Percentiles rank a stretch among this genome's conserved stretches.
These are phyloP conservation scores for Synanceia verrucosa DNA, from an alignment of 2,797 vertebrate species.

Conservation along the genomic window DNA sequence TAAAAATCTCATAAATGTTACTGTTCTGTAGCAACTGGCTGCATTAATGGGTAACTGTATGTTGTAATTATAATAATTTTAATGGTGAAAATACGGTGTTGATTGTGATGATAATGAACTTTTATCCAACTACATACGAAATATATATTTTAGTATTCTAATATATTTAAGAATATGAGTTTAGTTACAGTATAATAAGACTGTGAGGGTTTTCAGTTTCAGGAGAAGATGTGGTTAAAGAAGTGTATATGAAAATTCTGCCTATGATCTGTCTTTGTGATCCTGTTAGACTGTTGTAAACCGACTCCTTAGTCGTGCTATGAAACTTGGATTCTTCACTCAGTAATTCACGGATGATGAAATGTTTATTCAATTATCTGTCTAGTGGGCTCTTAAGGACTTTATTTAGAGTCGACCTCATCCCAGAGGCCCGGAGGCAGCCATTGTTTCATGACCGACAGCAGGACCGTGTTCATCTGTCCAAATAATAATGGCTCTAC, in stretches of 20 bases:
- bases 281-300: constrained; percentile 5
- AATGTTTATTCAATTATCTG: constrained; percentile 54
- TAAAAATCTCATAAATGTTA: background rate
- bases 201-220: background rate
- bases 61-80: no score
- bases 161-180: background rate
- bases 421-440: constrained; percentile 34
- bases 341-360: constrained; percentile 20
- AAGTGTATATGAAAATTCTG: background rate
- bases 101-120: no score
- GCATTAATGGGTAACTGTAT: background rate
- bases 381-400: constrained; percentile 39
- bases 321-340: constrained; percentile 7
- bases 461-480: constrained; percentile 45
- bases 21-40: background rate
- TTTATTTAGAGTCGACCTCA: constrained; percentile 34
- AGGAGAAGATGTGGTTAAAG: background rate
- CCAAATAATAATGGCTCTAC: constrained; percentile 51
- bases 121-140: background rate
- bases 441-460: constrained; percentile 44
- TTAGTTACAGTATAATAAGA: background rate
- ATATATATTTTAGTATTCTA: background rate
- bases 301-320: background rate
- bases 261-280: background rate
- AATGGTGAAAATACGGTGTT: no score